A percentile compares a stretch with the other conserved stretches of the same genome.
These are phyloP conservation scores for Potamilus streckersoni DNA, from an alignment of 1,140 invertebrate genomes.

Conservation along the genomic window DNA sequence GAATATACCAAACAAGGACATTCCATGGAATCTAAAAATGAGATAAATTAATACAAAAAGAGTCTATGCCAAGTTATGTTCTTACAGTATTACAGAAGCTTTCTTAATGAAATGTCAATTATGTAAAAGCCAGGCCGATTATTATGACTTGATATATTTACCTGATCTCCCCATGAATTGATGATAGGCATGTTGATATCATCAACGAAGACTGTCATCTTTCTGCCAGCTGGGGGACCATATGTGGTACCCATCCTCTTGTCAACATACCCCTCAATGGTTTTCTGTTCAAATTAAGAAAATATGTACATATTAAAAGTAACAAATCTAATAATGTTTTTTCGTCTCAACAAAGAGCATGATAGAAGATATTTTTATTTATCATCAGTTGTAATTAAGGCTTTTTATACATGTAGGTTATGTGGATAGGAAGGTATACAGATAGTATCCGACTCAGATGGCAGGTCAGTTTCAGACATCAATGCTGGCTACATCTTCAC, in stretches of 20 bases:
- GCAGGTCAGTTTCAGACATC: too few relatives aligned
- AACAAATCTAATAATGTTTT: too few relatives aligned
- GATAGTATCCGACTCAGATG: too few relatives aligned
- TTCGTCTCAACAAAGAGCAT: too few relatives aligned
- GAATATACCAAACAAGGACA: too few relatives aligned
- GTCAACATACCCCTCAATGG: slow-evolving; percentile 96
- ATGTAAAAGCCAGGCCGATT: too few relatives aligned
- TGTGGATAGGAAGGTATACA: background rate
- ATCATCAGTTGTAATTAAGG: background rate
- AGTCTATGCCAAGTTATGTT: too few relatives aligned
- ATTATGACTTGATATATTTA: slow-evolving; percentile 41
- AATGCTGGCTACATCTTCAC: too few relatives aligned
- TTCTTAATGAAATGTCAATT: too few relatives aligned
- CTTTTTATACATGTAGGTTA: background rate
- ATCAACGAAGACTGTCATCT: slow-evolving; percentile 96
- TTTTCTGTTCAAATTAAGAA: slow-evolving; percentile 71
- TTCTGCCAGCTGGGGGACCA: slow-evolving; percentile 92
- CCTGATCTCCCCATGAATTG: slow-evolving; percentile 95
- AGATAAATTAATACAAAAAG: too few relatives aligned
- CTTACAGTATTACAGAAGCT: too few relatives aligned
- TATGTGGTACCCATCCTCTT: slow-evolving; percentile 96
- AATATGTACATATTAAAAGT: background rate
- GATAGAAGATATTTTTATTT: background rate
- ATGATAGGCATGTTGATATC: slow-evolving; percentile 97
- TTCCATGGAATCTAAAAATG: too few relatives aligned